Evolutionary conservation across 2,888 invertebrate species (phyloP), one percentile per base, ranked within the genome.

Genomic region (Tetramorium bicarinatum): DNA sequence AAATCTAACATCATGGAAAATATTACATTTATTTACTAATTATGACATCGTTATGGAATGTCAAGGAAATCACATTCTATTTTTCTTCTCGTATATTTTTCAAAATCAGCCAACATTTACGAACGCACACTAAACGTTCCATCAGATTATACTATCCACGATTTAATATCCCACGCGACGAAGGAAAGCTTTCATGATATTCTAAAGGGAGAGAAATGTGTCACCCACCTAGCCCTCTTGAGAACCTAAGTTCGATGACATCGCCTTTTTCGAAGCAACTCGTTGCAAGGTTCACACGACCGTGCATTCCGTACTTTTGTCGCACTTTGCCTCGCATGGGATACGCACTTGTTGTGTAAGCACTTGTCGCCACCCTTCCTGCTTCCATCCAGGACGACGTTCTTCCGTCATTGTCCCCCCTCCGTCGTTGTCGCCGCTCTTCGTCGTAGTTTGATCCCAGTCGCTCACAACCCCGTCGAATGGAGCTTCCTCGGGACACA

Each of bases 271-370:
- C 85, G 82, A 82, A 67, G 25, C 47, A 85, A 83, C 90, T 44
- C 85, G 90, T 88, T 90, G 90, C 89, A 41, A 77, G 18, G 87
- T 90, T 90, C 91, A 91, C 90, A 90, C 90, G 90, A 77, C 64
- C 64, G 21, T 15, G 67, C 75, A 66, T 85, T 84, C 82, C 76
- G 85, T 54, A 76, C 82, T 79, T 76, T 75, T 61, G 66, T 71
- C 64, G 67, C 66, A 82, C 82, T 76, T 75, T 56, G 62, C 54
- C 71, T 66, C 59, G 79, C 82, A 38, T 80, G 79, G 84, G 81
- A 83, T 90, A 88, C 86, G 88, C 90, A 90, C 90, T 90, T 90
- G 90, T 88, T 87, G 91, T 82, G 59, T 41, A 62, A 69, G 87
- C 90, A 90, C 90, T 90, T 90, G 90, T 88, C 83, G 82, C 76